phyloP scores from a whole-genome alignment of 2,113 vertebrate genomes.

The Salvelinus sp. region DNA sequence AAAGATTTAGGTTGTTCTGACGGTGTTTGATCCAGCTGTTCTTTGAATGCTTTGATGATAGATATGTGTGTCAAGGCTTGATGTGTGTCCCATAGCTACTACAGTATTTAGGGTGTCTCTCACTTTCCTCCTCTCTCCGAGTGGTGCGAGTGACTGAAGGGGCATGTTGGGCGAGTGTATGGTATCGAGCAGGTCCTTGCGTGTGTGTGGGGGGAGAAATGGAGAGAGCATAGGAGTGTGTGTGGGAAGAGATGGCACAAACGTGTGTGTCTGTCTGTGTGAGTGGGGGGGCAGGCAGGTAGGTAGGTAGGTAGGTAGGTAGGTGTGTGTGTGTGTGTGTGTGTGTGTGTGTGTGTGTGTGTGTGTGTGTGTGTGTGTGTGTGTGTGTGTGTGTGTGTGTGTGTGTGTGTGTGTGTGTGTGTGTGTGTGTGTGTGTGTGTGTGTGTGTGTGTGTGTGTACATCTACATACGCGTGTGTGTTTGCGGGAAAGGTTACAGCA shows the following conservation, averaged over 20 bases:
- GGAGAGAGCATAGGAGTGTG: not conserved
- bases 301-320: not conserved
- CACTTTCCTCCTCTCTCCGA: constrained; percentile 2
- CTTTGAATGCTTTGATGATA: constrained; percentile 31
- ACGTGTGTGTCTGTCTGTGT: not conserved
- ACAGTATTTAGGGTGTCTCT: constrained; percentile 23
- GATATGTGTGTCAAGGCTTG: constrained; percentile 16
- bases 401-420: not conserved
- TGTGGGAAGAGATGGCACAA: not conserved
- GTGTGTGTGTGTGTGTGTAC: not conserved
- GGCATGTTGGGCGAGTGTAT: too few relatives aligned
- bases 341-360: not conserved
- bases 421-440: not conserved
- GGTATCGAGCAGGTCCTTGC: constrained; percentile 35
- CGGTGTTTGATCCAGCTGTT: constrained; percentile 20
- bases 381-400: not conserved
- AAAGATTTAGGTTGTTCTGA: constrained; percentile 54
- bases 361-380: not conserved
- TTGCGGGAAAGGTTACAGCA: not conserved
- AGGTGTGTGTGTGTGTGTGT: constrained; percentile 11
- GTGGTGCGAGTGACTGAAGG: too few relatives aligned
- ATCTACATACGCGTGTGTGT: not conserved
- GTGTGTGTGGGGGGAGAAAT: constrained; percentile 11
- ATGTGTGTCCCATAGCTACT: constrained; percentile 10
- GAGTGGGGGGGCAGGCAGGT: too few relatives aligned